Evolutionary conservation across 2,888 invertebrate species (phyloP).

Genomic region (Drosophila mulleri): DNA sequence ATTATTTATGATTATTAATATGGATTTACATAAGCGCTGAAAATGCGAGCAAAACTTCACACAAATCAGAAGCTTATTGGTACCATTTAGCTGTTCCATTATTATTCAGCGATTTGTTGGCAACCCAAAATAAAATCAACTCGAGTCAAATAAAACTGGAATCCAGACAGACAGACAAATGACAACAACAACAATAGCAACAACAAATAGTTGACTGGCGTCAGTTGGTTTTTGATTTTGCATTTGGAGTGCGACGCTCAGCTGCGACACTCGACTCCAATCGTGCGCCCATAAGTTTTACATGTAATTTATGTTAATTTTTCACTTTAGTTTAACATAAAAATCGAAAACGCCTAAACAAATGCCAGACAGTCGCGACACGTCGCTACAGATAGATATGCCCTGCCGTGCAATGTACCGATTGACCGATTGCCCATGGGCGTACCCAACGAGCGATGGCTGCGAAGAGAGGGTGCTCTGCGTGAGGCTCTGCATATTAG

Average conservation of each 20-base stretch:
- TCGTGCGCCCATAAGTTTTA: constrained; percentile 57
- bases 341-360: constrained; percentile 74
- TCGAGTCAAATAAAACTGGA: constrained; percentile 10
- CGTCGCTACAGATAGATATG: constrained; percentile 38
- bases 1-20: constrained; percentile 72
- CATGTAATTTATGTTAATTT: constrained; percentile 63
- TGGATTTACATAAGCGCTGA: constrained; percentile 69
- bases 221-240: constrained; percentile 50
- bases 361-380: constrained; percentile 63
- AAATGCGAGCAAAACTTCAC: constrained; percentile 69
- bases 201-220: constrained; percentile 34
- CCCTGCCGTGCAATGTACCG: constrained; percentile 27
- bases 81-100: constrained; percentile 69
- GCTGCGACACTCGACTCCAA: constrained; percentile 24
- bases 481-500: no score
- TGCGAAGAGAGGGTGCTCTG: no score
- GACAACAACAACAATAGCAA: constrained; percentile 4
- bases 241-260: constrained; percentile 31
- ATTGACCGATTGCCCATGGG: constrained; percentile 6
- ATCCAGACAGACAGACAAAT: constrained; percentile 16
- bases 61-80: constrained; percentile 78
- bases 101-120: constrained; percentile 67
- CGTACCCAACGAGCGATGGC: neutral
- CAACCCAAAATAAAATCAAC: constrained; percentile 39
- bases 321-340: constrained; percentile 64